Evolutionary conservation across 2,797 vertebrate species (phyloP).

Genomic region (Halcyon smyrnensis): DNA sequence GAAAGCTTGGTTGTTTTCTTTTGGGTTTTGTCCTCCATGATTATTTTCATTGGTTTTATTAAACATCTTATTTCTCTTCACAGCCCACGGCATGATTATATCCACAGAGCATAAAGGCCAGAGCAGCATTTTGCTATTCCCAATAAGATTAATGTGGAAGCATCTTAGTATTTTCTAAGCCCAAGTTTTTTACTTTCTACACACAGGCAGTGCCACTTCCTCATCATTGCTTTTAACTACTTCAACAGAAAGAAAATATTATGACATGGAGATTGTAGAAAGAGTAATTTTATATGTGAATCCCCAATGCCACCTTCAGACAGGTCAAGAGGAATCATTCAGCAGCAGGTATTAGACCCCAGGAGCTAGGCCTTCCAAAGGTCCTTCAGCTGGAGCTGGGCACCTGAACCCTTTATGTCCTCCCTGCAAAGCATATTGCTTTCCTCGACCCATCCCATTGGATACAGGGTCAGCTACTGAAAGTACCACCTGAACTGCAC

Average conservation of each 20-base stretch:
- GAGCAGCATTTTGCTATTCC: background rate
- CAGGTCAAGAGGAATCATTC: background rate
- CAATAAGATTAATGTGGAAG: background rate
- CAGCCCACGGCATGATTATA: background rate
- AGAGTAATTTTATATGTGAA: background rate
- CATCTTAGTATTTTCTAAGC: background rate
- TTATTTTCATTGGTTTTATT: background rate
- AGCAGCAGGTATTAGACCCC: background rate
- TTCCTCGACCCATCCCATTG: background rate
- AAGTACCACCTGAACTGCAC: background rate
- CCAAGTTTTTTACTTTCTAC: background rate
- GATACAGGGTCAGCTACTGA: background rate
- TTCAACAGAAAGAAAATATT: background rate
- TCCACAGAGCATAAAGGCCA: background rate
- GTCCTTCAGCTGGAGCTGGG: background rate
- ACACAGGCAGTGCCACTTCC: background rate
- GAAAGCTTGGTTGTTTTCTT: background rate
- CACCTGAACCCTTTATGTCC: background rate
- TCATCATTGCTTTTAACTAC: background rate
- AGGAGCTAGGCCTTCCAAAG: background rate
- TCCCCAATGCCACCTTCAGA: background rate
- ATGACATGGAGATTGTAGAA: background rate
- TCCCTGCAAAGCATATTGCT: background rate
- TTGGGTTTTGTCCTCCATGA: background rate
- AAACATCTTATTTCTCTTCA: background rate